Conservation (phyloP, 2,797 vertebrate genomes). For the Anguilla megastoma region DNA sequence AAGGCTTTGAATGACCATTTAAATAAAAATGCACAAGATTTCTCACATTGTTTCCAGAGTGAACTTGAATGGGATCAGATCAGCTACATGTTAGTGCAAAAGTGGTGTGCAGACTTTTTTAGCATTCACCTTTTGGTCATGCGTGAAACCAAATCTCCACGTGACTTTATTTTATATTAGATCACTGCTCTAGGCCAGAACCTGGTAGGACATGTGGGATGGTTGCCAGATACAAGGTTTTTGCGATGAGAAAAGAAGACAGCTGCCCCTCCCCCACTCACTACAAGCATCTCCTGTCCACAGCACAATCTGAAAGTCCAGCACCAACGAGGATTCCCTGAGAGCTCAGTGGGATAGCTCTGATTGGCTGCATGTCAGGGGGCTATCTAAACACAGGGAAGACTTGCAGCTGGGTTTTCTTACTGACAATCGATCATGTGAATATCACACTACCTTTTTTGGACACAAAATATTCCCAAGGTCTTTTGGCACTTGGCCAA, state of each 20-base stretch:
- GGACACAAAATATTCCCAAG: constrained; percentile 62
- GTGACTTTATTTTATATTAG: too few species aligned
- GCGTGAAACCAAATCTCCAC: too few species aligned
- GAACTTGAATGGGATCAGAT: too few species aligned
- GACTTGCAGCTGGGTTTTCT: constrained; percentile 67
- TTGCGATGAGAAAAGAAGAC: too few species aligned
- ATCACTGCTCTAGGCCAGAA: neutral
- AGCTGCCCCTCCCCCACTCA: neutral
- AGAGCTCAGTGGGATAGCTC: constrained; percentile 41
- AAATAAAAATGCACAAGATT: too few species aligned
- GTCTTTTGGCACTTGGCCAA: constrained; percentile 47
- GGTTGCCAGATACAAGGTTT: neutral
- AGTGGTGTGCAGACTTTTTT: too few species aligned
- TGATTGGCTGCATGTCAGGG: constrained; percentile 57
- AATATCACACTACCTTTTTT: constrained; percentile 69
- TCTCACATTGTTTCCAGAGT: too few species aligned
- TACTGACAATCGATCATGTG: constrained; percentile 61
- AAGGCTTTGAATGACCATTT: too few species aligned
- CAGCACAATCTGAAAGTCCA: neutral
- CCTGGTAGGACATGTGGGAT: neutral
- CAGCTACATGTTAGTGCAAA: too few species aligned
- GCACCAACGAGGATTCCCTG: neutral
- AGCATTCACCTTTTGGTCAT: too few species aligned
- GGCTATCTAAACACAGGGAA: constrained; percentile 66
- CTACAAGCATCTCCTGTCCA: neutral